A percentile compares a stretch with the other conserved stretches of the same genome.
Evolutionary conservation across 2,888 invertebrate species (phyloP).

Genomic region (Ernsta delagoae): DNA sequence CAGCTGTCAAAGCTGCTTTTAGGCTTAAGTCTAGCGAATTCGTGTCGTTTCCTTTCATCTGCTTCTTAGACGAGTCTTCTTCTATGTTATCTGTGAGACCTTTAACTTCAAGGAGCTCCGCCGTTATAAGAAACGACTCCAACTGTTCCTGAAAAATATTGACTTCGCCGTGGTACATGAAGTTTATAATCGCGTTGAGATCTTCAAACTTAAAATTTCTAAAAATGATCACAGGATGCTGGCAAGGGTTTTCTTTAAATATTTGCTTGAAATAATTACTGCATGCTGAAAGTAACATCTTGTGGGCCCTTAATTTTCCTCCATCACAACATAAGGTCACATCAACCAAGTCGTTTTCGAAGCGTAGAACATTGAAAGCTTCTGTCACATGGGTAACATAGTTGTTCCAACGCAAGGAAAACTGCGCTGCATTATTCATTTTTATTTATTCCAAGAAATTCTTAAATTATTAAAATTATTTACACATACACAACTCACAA

Average conservation of each 20-base stretch:
- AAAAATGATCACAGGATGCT: slow-evolving; percentile 92
- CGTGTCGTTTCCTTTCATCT: slow-evolving; percentile 64
- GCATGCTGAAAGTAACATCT: slow-evolving; percentile 93
- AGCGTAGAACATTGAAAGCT: slow-evolving; percentile 90
- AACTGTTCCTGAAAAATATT: slow-evolving; percentile 92
- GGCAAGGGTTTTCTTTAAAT: slow-evolving; percentile 91
- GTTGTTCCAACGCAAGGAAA: slow-evolving; percentile 95
- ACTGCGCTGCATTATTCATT: slow-evolving; percentile 89
- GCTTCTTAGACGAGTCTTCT: slow-evolving; percentile 69
- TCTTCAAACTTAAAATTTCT: slow-evolving; percentile 92
- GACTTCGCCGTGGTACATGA: slow-evolving; percentile 94
- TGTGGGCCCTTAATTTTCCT: slow-evolving; percentile 92
- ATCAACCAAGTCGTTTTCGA: slow-evolving; percentile 90
- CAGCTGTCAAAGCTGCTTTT: slow-evolving; percentile 57
- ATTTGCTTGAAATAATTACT: slow-evolving; percentile 91
- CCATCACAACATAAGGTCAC: slow-evolving; percentile 95
- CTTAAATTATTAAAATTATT: not conserved
- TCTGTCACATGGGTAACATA: slow-evolving; percentile 92
- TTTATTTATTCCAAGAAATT: slow-evolving; percentile 38
- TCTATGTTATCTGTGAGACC: slow-evolving; percentile 88
- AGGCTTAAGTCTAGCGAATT: slow-evolving; percentile 76
- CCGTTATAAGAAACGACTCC: slow-evolving; percentile 91
- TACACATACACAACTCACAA: too few species aligned
- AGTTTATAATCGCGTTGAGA: slow-evolving; percentile 90
- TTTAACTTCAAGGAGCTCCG: slow-evolving; percentile 90